Evolutionary conservation across 2,888 invertebrate species (phyloP).

Genomic region (Megamerina dolium): DNA sequence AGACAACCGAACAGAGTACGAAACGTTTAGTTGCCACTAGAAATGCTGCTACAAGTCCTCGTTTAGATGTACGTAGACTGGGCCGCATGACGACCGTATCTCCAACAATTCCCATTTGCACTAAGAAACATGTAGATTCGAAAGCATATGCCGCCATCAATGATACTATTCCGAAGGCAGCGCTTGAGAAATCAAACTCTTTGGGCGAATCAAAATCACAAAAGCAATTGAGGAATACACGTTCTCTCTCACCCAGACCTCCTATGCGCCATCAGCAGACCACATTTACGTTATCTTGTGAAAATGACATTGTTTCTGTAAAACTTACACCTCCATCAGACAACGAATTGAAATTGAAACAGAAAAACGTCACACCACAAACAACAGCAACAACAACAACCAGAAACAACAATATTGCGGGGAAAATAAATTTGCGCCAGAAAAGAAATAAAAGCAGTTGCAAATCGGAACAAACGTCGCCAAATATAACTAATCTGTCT

Average conservation of each 20-base stretch:
- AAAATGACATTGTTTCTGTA: constrained; percentile 30
- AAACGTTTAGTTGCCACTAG: constrained; percentile 35
- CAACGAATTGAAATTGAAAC: constrained; percentile 14
- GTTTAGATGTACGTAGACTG: constrained; percentile 47
- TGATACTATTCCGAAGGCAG: constrained; percentile 7
- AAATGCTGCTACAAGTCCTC: constrained; percentile 48
- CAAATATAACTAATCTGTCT: constrained; percentile 38
- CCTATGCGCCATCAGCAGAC: constrained; percentile 36
- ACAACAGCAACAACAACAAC: constrained; percentile 2
- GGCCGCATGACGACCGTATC: constrained; percentile 14
- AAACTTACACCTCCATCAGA: constrained; percentile 27
- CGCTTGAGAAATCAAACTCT: constrained; percentile 34
- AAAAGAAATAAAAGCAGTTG: constrained; percentile 24
- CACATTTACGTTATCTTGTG: constrained; percentile 33
- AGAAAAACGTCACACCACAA: not conserved
- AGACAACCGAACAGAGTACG: not conserved
- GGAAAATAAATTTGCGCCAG: not conserved
- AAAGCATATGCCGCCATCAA: not conserved
- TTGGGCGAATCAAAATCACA: constrained; percentile 33
- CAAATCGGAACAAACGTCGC: constrained; percentile 49
- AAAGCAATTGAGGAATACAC: constrained; percentile 32
- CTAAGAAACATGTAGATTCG: not conserved
- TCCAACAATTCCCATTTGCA: constrained; percentile 6
- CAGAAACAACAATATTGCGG: not conserved
- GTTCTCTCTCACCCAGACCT: constrained; percentile 35